Percentiles rank a stretch among this genome's conserved stretches.
These are phyloP conservation scores for Coenobita brevimanus DNA, from an alignment of 1,140 invertebrate species.

Conservation along the genomic window DNA sequence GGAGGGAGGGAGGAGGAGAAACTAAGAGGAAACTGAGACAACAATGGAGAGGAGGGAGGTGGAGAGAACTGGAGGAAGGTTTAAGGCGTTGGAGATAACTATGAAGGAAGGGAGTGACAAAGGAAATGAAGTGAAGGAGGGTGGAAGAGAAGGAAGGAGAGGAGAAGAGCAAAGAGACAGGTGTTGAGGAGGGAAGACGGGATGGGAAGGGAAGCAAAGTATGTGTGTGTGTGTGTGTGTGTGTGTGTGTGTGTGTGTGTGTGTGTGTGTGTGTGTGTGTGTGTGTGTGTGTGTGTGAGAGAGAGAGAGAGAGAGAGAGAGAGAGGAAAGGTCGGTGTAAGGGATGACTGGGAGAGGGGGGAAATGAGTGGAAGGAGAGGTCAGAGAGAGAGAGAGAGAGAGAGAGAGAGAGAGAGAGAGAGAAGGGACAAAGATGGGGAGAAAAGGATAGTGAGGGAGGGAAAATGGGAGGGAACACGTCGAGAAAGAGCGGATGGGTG, in stretches of 20 bases:
- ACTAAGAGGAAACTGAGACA: not conserved
- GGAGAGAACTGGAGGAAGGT: not conserved
- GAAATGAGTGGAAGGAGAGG: too few species aligned
- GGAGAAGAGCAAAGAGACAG: not conserved
- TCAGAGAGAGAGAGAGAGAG: too few species aligned
- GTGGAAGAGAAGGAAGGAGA: too few species aligned
- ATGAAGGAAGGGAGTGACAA: not conserved
- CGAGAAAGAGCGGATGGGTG: too few species aligned
- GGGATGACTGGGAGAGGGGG: too few species aligned
- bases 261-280: constrained; percentile 3
- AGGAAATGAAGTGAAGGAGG: not conserved
- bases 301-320: not conserved
- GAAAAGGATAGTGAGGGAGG: too few species aligned
- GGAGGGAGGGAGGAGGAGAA: not conserved
- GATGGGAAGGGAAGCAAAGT: not conserved
- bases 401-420: not conserved
- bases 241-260: too few species aligned
- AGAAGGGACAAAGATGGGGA: too few species aligned
- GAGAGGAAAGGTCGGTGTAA: not conserved
- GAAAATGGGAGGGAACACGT: not conserved
- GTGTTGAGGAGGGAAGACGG: not conserved
- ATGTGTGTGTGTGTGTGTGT: not conserved
- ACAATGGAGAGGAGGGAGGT: not conserved
- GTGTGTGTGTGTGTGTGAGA: not conserved
- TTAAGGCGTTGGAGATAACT: not conserved